Base-by-base conservation (phyloP, 1,140 invertebrate species). In the Aphaenogaster rudis region DNA sequence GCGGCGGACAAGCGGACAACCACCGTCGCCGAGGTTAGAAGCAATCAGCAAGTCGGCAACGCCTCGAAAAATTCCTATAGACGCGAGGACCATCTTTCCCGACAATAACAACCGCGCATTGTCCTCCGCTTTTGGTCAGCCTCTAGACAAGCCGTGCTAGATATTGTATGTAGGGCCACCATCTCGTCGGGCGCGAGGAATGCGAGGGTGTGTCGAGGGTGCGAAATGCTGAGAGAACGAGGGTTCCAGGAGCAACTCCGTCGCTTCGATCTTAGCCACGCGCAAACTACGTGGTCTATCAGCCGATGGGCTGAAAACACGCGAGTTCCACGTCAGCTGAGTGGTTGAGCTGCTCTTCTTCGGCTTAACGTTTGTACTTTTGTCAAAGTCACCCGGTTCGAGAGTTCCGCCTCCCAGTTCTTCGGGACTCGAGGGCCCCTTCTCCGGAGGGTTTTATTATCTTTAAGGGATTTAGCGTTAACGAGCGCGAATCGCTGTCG, bases 21-120 rank as follows among this genome's bases (percentile, higher is more conserved):
- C 71, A 88, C 92, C 80, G 88, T 84, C 88, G 87, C 88, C 87
- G 93, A 95, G 94, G 94, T 95, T 93, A 95, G 94, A 90, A 92
- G 87, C 88, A 93, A 93, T 86, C 93, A 95, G 76, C 91, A 93
- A 91, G 84, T 63, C 77, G 90, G 89, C 88, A 92, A 88, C 87
- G 89, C 91, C 82, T 93, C 80, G 66, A 92, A 80, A 86, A 93
- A 94, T 69, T 92, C 88, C 67, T 94, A 92, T 92, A 82, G 13
- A n/a, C 21, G 74, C 85, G 64, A 48, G 66, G 77, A 39, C 33
- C 45, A 48, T 28, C 52, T 64, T 63, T 71, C n/a, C 45, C 52
- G 42, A 50, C 28, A 61, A 80, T 72, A 71, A 72, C 21, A 52
- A 52, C 9, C 48, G 63, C 45, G 52, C 45, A 48, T 8, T 84